These are phyloP conservation scores for Megaceryle alcyon DNA, from an alignment of 2,797 vertebrate species.

Conservation along the genomic window DNA sequence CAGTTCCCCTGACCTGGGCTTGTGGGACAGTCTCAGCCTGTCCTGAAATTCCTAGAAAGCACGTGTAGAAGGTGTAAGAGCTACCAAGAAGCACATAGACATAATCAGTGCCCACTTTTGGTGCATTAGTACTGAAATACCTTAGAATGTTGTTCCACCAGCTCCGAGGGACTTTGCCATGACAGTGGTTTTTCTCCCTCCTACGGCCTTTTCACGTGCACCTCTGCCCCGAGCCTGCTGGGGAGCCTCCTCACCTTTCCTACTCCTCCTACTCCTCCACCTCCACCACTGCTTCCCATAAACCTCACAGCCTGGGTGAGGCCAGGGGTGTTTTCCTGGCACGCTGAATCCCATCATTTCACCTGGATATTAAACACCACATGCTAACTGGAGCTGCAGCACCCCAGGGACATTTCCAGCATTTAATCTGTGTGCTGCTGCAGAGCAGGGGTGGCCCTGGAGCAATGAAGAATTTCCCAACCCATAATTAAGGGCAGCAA, in stretches of 20 bases:
- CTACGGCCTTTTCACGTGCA: rapidly evolving
- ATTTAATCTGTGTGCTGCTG: rapidly evolving
- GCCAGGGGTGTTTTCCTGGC: not conserved
- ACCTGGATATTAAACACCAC: not conserved
- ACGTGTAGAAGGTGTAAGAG: not conserved
- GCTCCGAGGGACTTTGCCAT: not conserved
- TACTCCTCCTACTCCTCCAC: not conserved
- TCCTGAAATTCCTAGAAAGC: not conserved
- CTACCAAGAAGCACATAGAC: not conserved
- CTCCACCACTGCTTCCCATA: not conserved
- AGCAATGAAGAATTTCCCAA: not conserved
- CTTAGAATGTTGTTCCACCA: not conserved
- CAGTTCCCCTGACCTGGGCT: not conserved
- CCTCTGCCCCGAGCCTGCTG: not conserved
- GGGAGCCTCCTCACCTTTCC: not conserved
- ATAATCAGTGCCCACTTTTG: not conserved
- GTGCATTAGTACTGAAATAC: not conserved
- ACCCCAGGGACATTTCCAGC: not conserved
- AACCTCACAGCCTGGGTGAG: not conserved
- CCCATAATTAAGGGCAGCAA: not conserved
- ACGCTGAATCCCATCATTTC: not conserved
- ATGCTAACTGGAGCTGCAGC: not conserved
- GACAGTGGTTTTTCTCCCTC: not conserved
- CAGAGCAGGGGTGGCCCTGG: not conserved
- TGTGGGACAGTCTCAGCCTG: not conserved